phyloP scores from a whole-genome alignment of 2,113 vertebrate species.

The Oncorhynchus tshawytscha region DNA sequence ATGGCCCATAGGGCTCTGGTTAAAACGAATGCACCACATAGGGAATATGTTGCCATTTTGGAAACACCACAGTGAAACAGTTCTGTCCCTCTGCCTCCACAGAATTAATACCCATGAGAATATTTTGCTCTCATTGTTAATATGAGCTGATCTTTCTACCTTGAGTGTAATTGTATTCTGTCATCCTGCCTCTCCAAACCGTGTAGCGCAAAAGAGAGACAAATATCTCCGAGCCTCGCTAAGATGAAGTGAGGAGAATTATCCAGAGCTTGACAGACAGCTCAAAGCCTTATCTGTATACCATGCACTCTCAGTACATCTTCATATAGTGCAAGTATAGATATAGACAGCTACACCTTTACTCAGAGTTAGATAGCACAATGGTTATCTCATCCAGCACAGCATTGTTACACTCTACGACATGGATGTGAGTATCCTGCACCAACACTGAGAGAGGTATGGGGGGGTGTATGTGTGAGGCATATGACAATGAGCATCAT shows the following conservation, averaged over 20 bases:
- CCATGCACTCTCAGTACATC: no score
- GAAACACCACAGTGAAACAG: no score
- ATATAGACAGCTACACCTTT: no score
- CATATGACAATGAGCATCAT: background rate
- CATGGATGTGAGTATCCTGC: background rate
- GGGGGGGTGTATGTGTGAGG: background rate
- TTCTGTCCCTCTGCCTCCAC: background rate
- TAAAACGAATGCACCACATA: no score
- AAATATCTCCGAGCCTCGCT: background rate
- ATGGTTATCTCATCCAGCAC: background rate
- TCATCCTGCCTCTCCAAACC: background rate
- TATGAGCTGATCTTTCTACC: background rate
- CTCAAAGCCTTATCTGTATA: no score
- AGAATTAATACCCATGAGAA: background rate
- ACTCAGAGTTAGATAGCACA: no score
- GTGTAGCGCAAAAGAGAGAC: background rate
- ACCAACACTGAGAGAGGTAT: background rate
- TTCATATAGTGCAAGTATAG: no score
- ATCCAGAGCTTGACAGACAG: no score
- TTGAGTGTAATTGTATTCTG: background rate
- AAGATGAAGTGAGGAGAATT: background rate
- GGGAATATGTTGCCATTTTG: no score
- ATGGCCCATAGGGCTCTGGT: no score
- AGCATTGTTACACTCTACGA: background rate
- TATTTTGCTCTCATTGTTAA: background rate